Conservation (phyloP, 2,113 vertebrate species). For the Athene noctua region DNA sequence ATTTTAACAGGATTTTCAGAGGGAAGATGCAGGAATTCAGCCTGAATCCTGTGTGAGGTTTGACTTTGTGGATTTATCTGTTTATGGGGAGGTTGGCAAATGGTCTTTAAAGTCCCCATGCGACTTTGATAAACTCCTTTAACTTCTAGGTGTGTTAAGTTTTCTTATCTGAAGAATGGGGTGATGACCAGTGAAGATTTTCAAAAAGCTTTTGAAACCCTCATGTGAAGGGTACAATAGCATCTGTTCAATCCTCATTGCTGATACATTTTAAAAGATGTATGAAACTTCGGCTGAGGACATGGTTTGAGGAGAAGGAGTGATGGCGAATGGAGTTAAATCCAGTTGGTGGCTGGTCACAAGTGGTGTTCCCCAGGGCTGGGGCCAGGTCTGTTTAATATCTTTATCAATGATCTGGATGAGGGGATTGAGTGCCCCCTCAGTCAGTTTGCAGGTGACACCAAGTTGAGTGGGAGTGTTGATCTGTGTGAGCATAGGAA, state of each 20-base stretch:
- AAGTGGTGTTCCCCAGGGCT: too few relatives aligned
- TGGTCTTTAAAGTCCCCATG: background rate
- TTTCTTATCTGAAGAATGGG: conserved; percentile 13
- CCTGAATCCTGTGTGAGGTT: background rate
- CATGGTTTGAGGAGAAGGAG: background rate
- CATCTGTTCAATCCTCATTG: background rate
- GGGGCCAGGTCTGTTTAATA: too few relatives aligned
- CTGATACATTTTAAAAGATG: background rate
- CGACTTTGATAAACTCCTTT: background rate
- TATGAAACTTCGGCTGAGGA: background rate
- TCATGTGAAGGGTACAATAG: background rate
- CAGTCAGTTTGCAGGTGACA: too few relatives aligned
- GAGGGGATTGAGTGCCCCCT: too few relatives aligned
- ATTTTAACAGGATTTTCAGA: background rate
- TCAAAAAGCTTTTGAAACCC: background rate
- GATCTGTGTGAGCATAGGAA: too few relatives aligned
- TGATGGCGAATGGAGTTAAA: too few relatives aligned
- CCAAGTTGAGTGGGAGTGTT: too few relatives aligned
- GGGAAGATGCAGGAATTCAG: background rate
- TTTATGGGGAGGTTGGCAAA: background rate
- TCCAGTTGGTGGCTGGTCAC: too few relatives aligned
- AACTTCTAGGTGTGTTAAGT: background rate
- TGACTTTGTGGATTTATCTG: background rate
- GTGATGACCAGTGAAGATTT: background rate
- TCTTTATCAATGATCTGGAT: too few relatives aligned